Evolutionary conservation across 2,888 invertebrate species (phyloP).

Genomic region (Sinhomidia bicolor): DNA sequence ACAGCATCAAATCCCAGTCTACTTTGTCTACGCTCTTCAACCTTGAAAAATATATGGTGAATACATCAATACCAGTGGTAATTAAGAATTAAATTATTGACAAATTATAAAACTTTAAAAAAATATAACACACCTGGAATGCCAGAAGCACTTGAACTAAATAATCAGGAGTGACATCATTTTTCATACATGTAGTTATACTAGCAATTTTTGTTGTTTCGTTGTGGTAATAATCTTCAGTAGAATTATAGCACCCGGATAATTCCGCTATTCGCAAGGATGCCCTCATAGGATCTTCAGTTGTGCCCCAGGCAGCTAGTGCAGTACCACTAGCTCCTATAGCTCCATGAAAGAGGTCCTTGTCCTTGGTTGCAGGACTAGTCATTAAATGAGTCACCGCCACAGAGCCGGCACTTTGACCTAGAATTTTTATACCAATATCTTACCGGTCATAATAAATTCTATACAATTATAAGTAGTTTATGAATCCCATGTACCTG

Average conservation of each 20-base stretch:
- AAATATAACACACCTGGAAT: constrained; percentile 73
- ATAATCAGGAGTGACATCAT: not conserved
- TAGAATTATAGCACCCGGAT: constrained; percentile 69
- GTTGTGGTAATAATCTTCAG: no score
- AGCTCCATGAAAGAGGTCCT: constrained; percentile 74
- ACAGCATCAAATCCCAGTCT: constrained; percentile 74
- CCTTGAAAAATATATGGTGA: constrained; percentile 38
- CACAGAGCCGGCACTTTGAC: constrained; percentile 76
- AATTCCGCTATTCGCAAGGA: constrained; percentile 70
- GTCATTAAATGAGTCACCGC: constrained; percentile 74
- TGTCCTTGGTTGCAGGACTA: constrained; percentile 64
- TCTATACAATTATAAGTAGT: constrained; percentile 6
- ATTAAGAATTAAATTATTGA: no score
- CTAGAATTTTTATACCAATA: not conserved
- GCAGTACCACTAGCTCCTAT: constrained; percentile 77
- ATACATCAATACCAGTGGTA: not conserved
- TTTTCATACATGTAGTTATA: constrained; percentile 72
- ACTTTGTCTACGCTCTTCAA: constrained; percentile 73
- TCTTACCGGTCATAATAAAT: not conserved
- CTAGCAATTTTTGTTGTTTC: constrained; percentile 32
- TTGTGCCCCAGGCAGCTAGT: constrained; percentile 75
- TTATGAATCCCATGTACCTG: no score
- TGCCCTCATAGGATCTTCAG: constrained; percentile 68
- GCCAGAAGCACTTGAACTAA: constrained; percentile 56
- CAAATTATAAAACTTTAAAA: not conserved